Percentiles rank a stretch among this genome's conserved stretches.
Evolutionary conservation across 2,797 vertebrate species (phyloP).

Genomic region (Buphagus erythrorhynchus): DNA sequence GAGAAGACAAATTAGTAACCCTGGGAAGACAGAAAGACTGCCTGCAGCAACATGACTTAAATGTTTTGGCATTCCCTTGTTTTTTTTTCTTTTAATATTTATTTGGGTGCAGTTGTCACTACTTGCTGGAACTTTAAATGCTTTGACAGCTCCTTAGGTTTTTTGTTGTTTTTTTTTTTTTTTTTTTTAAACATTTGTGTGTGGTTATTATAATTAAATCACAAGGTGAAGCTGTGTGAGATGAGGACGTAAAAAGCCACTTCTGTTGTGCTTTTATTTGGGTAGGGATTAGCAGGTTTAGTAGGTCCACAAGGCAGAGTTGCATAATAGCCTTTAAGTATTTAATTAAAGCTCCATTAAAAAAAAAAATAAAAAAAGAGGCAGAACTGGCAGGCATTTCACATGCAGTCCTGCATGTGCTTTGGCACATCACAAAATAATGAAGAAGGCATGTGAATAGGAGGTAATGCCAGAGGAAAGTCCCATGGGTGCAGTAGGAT

Average conservation of each 20-base stretch:
- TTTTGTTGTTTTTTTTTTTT: not conserved
- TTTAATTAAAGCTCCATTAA: not conserved
- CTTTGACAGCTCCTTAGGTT: not conserved
- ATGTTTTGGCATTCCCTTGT: not conserved
- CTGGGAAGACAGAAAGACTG: not conserved
- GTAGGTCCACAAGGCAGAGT: not conserved
- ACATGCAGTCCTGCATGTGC: not conserved
- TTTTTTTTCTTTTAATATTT: not conserved
- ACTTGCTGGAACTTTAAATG: not conserved
- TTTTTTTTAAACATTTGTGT: not conserved
- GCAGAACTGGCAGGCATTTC: not conserved
- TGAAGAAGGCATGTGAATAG: not conserved
- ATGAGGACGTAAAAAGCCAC: not conserved
- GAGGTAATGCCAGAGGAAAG: not conserved
- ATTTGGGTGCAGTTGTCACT: not conserved
- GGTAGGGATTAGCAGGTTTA: not conserved
- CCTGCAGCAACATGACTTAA: not conserved
- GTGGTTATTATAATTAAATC: not conserved
- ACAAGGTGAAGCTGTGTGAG: not conserved
- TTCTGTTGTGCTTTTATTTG: not conserved
- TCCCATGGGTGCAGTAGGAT: not conserved
- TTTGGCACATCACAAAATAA: not conserved
- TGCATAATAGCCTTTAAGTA: not conserved
- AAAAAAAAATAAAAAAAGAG: not conserved
- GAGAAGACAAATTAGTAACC: not conserved